phyloP scores from a whole-genome alignment of 2,888 invertebrate genomes.

The Apamea monoglypha region DNA sequence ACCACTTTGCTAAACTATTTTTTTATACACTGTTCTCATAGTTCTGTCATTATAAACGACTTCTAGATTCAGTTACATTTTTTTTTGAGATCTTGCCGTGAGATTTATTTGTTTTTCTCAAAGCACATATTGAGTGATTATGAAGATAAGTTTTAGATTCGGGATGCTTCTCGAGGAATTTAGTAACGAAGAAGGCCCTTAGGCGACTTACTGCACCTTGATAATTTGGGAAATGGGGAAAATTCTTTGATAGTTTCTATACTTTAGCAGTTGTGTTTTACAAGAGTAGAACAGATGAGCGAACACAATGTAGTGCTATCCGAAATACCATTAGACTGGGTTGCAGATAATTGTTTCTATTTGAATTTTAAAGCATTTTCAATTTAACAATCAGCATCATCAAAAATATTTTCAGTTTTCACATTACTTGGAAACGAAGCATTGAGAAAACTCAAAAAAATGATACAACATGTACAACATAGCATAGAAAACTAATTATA shows the following conservation, averaged over 20 bases:
- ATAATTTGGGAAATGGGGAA: not conserved
- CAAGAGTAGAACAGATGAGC: not conserved
- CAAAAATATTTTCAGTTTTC: not conserved
- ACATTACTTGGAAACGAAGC: not conserved
- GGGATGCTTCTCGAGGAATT: not conserved
- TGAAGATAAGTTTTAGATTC: slow-evolving; percentile 1
- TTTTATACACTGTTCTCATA: not conserved
- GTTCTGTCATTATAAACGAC: not conserved
- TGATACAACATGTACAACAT: no score
- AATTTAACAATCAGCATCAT: no score
- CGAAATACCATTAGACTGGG: not conserved
- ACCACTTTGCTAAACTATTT: not conserved
- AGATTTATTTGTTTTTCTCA: not conserved
- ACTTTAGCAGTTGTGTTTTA: not conserved
- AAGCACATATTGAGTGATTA: not conserved
- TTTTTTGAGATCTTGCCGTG: not conserved
- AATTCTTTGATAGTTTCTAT: not conserved
- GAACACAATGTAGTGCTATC: not conserved
- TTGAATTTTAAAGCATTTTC: not conserved
- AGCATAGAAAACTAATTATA: not conserved
- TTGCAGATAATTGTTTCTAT: not conserved
- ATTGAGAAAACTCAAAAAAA: not conserved
- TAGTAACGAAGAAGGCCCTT: no score
- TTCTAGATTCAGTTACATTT: not conserved
- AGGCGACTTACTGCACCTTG: not conserved